Base-by-base conservation (phyloP, 64 coral and sea anemone species). In the Montipora efflorescens region DNA sequence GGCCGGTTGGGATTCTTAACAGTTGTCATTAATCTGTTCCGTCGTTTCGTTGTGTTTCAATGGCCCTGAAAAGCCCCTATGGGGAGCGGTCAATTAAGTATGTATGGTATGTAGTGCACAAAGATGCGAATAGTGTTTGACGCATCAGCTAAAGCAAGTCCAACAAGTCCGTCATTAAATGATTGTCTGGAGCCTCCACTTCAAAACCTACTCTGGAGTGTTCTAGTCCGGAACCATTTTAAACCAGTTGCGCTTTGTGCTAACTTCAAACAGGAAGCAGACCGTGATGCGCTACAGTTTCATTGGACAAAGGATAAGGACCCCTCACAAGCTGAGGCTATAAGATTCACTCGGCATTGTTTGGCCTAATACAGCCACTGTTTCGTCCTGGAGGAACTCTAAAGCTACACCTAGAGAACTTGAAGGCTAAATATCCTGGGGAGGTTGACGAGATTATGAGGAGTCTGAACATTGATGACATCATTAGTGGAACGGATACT, bases 121-220 rank as follows among this genome's bases (percentile, higher is more conserved):
- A 91, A 91, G 68, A 83, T 83, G 79, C 18, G 21, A 91, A 67
- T 92, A 62, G 81, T 85, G 21, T 92, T 86, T 13, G 90, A 92
- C 36, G 80, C 71, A 14, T 75, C 52, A 44, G 79, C 55, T 4
- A 75, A 75, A 10, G 68, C 85, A 88, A 75, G 20, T 44, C 45
- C 46, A 59, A 75, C 9, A 25, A 75, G 48, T 46, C 67, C n/a
- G 3, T 57, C 85, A 88, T 53, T 74, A 16, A 88, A 74, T 50
- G 67, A 88, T 23, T 75, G 47, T 52, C 23, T 74, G 0, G 66
- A 74, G 59, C 83, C n/a, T 47, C 23, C 83, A 4, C 64, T 69
- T 10, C 83, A 87, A 68, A 72, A 67, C 67, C 16, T 74, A 7
- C 68, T 88, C 7, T 88, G 85, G 69, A 88, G 47, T 57, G 85